Base-by-base conservation (phyloP, 2,113 vertebrate species). In the Apteryx owenii region DNA sequence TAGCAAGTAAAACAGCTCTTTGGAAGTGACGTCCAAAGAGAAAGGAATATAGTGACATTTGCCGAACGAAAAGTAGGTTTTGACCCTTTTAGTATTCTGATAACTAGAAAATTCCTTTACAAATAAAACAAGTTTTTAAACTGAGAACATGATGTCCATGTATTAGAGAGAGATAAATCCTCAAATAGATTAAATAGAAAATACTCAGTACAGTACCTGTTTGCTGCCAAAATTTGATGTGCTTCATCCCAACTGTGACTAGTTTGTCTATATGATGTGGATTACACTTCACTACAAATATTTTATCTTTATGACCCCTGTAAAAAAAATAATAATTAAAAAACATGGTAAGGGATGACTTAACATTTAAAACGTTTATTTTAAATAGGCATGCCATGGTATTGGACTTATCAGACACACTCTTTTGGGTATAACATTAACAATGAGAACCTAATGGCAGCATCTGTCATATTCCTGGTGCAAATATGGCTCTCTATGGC, bases 191-290 rank as follows among this genome's bases (percentile, higher is more conserved):
- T 4, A 92, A 33, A 51, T 21, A 48, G 4, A 69, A 91, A 65
- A 61, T 93, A 91, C 12, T n/a, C 42, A 53, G 61, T 16, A 80
- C 25, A 56, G 61, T 98, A 99, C 99, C 99, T 99, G 99, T 98
- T 97, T 99, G 99, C 66, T 99, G 99, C 99, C 99, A 99, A 97
- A 99, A 99, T 97, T 99, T 99, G 97, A 99, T 99, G 97, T 99
- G 99, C 62, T 99, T 99, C 44, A 99, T 98, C 33, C 99, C 99
- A 93, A 99, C 99, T 0, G 99, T 99, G 79, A 99, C 98, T 85
- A 99, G 97, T 76, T 98, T 99, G 98, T 99, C 99, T 95, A 98
- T 98, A 69, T 99, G 98, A 96, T 99, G 99, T 2, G 99, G 99
- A 88, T 99, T 99, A 94, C 99, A 99, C 93, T 98, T 99, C 94